Base-by-base conservation (phyloP, 1,140 invertebrate species). In the Scylla paramamosain region DNA sequence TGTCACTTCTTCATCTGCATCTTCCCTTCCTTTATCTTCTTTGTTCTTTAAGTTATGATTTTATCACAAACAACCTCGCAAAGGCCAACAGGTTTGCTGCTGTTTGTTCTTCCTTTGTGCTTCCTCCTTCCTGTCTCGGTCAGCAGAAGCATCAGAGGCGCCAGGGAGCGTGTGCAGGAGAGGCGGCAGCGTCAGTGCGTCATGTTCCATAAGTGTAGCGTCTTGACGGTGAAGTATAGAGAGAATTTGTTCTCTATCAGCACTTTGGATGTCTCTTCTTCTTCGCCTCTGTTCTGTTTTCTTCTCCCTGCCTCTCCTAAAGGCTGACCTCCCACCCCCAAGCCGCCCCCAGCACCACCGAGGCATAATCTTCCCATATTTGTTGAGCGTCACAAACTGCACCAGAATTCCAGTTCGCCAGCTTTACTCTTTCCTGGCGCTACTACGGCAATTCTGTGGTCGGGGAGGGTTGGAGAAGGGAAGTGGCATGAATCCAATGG, bases 311-410 rank as follows among this genome's bases (percentile, higher is more conserved):
- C 10, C 20, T 25, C 67, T 20, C 67, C n/a, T n/a, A 20, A 77
- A 7, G n/a, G 25, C 67, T 77, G 67, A 77, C 67, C 67, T n/a
- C 67, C 12, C 67, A 77, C 20, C 67, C 67, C 20, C 67, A 77
- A 7, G 12, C 67, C 25, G 67, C 67, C n/a, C 8, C 25, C 67
- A n/a, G 20, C 67, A 77, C 67, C 12, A n/a, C 20, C 67, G 67
- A 77, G 67, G 20, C 67, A n/a, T 77, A 77, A 77, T 77, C 67
- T 77, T 77, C 67, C 67, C 67, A n/a, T 77, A 77, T 77, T 25
- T 77, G 67, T 20, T 77, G 67, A n/a, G 25, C 67, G n/a, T 77
- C 67, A 77, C 67, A 77, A 77, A 77, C 25, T 59, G 12, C 67
- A 77, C 20, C 67, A 77, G 67, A n/a, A 77, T n/a, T 77, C n/a